Evolutionary conservation across 2,113 vertebrate species (phyloP).

Genomic region (Cyphomyrus discorhynchus): DNA sequence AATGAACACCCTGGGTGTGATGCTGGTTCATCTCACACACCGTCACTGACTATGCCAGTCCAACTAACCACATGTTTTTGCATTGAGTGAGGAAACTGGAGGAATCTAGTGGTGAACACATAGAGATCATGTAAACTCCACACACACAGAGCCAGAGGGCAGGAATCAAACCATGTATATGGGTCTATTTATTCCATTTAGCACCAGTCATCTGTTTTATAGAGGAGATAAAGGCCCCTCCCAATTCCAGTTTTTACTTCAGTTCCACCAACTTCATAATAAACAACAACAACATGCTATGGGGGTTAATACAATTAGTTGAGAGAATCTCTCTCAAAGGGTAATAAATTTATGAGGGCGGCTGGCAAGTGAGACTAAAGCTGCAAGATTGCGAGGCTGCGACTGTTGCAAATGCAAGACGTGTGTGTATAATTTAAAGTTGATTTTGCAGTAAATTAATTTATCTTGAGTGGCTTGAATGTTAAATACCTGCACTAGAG

Average conservation of each 20-base stretch:
- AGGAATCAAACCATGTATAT: background rate
- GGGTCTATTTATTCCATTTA: background rate
- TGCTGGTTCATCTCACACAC: background rate
- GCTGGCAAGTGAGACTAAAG: slow-evolving; percentile 13
- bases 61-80: background rate
- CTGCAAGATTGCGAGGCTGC: slow-evolving; percentile 28
- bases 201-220: background rate
- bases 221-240: background rate
- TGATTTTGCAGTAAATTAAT: slow-evolving; percentile 59
- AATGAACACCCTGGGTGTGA: background rate
- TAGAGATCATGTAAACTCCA: background rate
- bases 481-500: slow-evolving; percentile 56
- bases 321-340: slow-evolving; percentile 3
- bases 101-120: background rate
- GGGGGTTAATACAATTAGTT: slow-evolving; percentile 20
- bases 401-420: slow-evolving; percentile 48
- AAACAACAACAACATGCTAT: slow-evolving; percentile 13
- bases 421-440: slow-evolving; percentile 47
- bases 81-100: background rate
- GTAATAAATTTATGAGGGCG: slow-evolving; percentile 19
- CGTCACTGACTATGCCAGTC: background rate
- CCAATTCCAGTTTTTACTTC: background rate
- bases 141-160: background rate
- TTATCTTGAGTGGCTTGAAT: slow-evolving; percentile 54
- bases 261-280: background rate